Conservation (phyloP, 1,140 invertebrate genomes). For the Laodelphax striatellus region DNA sequence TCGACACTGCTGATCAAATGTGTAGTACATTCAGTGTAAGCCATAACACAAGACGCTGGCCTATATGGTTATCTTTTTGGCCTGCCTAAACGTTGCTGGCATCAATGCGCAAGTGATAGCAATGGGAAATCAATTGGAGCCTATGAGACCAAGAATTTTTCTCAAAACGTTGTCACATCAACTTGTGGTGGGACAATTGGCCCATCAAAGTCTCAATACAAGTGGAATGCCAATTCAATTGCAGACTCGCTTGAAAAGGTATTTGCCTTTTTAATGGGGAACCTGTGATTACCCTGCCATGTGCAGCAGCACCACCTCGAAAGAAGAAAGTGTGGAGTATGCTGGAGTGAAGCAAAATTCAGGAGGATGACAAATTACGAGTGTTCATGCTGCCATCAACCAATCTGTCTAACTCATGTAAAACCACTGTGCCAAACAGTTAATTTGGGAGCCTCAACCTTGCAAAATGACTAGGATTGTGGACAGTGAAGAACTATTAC, state of each 20-base stretch:
- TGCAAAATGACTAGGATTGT: too few relatives aligned
- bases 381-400: too few relatives aligned
- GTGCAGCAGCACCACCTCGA: too few relatives aligned
- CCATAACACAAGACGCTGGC: slow-evolving; percentile 24
- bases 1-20: slow-evolving; percentile 30
- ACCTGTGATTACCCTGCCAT: neutral
- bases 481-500: too few relatives aligned
- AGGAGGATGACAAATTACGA: too few relatives aligned
- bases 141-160: slow-evolving; percentile 5
- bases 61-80: slow-evolving; percentile 24
- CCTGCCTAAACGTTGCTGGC: slow-evolving; percentile 24
- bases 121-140: slow-evolving; percentile 11
- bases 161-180: slow-evolving; percentile 11
- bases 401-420: too few relatives aligned
- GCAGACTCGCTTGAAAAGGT: neutral
- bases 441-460: too few relatives aligned
- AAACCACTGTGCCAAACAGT: too few relatives aligned
- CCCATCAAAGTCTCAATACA: neutral
- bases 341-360: too few relatives aligned
- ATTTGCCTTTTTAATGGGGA: neutral
- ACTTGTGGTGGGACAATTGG: slow-evolving; percentile 2
- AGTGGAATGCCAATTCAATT: neutral
- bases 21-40: slow-evolving; percentile 17
- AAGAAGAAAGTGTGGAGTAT: too few relatives aligned
- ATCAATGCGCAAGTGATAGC: slow-evolving; percentile 23